A percentile compares a stretch with the other conserved stretches of the same genome.
phyloP scores from a whole-genome alignment of 92 coral and sea anemone genomes.

The Bergia puertoricense region DNA sequence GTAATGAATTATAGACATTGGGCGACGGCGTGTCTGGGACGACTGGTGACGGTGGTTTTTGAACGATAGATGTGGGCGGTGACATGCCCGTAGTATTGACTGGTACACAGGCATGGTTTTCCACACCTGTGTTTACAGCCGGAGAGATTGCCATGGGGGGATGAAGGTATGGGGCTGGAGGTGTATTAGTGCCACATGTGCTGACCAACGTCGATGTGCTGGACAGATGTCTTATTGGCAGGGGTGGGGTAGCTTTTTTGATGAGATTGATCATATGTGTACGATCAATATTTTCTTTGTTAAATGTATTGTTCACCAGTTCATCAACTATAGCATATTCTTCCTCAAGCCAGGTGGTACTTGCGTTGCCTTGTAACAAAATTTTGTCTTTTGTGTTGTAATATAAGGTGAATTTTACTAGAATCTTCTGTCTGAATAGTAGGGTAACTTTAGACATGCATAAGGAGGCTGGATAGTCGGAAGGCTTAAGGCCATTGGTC shows the following conservation, averaged over 20 bases:
- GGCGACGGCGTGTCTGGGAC: too few relatives aligned
- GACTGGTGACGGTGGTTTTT: too few relatives aligned
- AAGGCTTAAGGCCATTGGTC: not conserved
- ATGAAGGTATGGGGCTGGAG: not conserved
- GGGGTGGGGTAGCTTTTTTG: not conserved
- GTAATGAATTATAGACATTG: too few relatives aligned
- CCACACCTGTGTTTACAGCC: too few relatives aligned
- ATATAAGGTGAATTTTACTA: not conserved
- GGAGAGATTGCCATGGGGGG: too few relatives aligned
- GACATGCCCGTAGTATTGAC: too few relatives aligned
- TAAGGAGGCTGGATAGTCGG: not conserved
- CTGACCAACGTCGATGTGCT: not conserved
- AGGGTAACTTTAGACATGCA: not conserved
- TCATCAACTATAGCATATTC: not conserved
- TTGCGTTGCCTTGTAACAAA: not conserved
- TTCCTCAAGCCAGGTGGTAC: not conserved
- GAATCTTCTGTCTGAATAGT: not conserved
- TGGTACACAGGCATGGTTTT: too few relatives aligned
- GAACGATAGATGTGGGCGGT: too few relatives aligned
- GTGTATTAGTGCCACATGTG: not conserved
- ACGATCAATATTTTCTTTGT: not conserved
- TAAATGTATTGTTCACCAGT: not conserved
- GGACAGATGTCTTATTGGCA: not conserved
- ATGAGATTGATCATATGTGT: not conserved
- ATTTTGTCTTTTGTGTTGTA: not conserved